These are phyloP conservation scores for Goniozus legneri DNA, from an alignment of 1,140 invertebrate genomes.

Conservation along the genomic window DNA sequence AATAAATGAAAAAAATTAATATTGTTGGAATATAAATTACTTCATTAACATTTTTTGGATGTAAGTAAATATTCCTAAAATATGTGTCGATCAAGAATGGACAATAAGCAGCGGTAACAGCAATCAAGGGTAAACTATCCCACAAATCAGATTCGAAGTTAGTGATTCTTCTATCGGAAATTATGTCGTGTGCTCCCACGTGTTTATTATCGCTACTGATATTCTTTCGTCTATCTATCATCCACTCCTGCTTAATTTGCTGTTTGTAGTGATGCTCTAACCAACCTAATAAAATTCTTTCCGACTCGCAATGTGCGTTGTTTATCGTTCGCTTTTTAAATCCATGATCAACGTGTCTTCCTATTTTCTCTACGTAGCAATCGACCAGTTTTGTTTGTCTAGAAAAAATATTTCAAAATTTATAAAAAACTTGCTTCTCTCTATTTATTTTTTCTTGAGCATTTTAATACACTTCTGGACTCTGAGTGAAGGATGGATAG, in stretches of 20 bases:
- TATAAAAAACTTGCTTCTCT: too few relatives aligned
- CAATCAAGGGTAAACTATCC: conserved; percentile 41
- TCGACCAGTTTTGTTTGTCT: too few relatives aligned
- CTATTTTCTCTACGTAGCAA: too few relatives aligned
- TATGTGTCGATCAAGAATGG: conserved; percentile 37
- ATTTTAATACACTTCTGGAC: not conserved
- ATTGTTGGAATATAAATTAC: too few relatives aligned
- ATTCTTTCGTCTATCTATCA: conserved; percentile 13
- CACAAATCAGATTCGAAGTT: conserved; percentile 35
- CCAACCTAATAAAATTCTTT: conserved; percentile 27
- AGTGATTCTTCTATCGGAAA: conserved; percentile 7
- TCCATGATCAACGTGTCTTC: too few relatives aligned
- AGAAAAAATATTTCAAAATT: too few relatives aligned
- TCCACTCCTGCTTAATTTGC: conserved; percentile 19
- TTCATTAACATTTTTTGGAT: conserved; percentile 30
- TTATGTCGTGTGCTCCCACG: conserved; percentile 13
- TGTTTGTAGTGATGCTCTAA: conserved; percentile 25
- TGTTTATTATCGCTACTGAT: conserved; percentile 9
- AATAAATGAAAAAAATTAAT: too few relatives aligned
- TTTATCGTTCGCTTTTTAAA: too few relatives aligned
- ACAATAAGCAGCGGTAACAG: conserved; percentile 42
- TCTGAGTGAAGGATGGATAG: not conserved
- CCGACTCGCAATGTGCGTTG: too few relatives aligned
- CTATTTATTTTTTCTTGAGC: too few relatives aligned
- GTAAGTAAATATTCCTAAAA: conserved; percentile 36